These are phyloP conservation scores for Oryzias javanicus DNA, from an alignment of 2,113 vertebrate species.

Conservation along the genomic window DNA sequence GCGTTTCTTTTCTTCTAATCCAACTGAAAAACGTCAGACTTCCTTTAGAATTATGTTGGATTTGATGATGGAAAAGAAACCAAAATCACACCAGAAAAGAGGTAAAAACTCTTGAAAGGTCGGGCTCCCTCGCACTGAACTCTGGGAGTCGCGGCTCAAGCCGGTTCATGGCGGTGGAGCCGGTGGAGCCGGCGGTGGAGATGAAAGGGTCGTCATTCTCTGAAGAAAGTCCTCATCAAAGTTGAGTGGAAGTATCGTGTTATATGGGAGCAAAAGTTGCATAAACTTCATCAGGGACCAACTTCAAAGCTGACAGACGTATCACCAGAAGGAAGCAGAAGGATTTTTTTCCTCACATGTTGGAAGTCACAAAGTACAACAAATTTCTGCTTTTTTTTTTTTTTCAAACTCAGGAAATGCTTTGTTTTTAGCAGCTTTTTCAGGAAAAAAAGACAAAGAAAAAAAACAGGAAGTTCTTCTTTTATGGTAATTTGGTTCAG, in stretches of 20 bases:
- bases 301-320: conserved; percentile 2
- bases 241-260: not conserved
- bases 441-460: too few species aligned
- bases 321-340: not conserved
- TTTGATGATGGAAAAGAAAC: too few species aligned
- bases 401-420: not conserved
- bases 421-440: too few species aligned
- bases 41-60: too few species aligned
- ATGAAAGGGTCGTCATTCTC: conserved; percentile 4
- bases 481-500: too few species aligned
- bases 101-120: not conserved
- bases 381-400: not conserved
- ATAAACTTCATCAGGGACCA: not conserved
- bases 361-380: not conserved
- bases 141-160: too few species aligned
- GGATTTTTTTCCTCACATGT: not conserved
- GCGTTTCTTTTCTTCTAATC: too few species aligned
- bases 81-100: not conserved
- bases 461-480: too few species aligned
- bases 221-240: conserved; percentile 7
- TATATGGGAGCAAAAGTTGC: not conserved
- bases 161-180: not conserved
- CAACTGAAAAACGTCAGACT: too few species aligned
- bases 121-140: too few species aligned
- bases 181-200: not conserved